Conservation (phyloP, 53 echinoderm and acorn worm species). For the Holothuria scabra region DNA sequence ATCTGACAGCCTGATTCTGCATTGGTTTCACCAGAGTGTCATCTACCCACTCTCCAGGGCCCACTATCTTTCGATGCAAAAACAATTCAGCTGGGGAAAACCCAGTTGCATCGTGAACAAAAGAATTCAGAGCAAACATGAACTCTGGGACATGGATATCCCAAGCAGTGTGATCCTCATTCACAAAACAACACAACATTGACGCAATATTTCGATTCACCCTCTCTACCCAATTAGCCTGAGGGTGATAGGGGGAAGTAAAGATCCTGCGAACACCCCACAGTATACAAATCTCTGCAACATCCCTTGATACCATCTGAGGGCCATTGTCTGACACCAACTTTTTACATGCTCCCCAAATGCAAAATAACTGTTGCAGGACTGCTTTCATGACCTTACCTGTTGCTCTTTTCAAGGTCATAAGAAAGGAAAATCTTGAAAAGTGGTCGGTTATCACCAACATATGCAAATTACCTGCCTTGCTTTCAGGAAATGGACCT, state of each 20-base stretch:
- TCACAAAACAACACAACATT: too few species aligned
- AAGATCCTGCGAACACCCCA: conserved; percentile 64
- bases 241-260: conserved; percentile 62
- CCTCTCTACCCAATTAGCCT: conserved; percentile 71
- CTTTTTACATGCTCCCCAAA: conserved; percentile 43
- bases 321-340: conserved; percentile 71
- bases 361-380: conserved; percentile 54
- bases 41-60: too few species aligned
- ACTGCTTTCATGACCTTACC: conserved; percentile 47
- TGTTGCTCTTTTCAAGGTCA: conserved; percentile 49
- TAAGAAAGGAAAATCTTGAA: conserved; percentile 45
- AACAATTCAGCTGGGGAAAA: not conserved
- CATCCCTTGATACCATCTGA: conserved; percentile 49
- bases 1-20: too few species aligned
- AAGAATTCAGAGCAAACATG: too few species aligned
- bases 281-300: conserved; percentile 46
- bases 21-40: too few species aligned
- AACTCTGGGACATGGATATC: too few species aligned
- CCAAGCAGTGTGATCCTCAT: too few species aligned
- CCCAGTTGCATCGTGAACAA: too few species aligned
- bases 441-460: conserved; percentile 51
- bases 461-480: conserved; percentile 40
- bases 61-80: too few species aligned
- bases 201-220: conserved; percentile 61
- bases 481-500: too few species aligned